Evolutionary conservation across 2,888 invertebrate genomes (phyloP), one percentile per base, ranked within the genome.

Genomic region (Theretra japonica): DNA sequence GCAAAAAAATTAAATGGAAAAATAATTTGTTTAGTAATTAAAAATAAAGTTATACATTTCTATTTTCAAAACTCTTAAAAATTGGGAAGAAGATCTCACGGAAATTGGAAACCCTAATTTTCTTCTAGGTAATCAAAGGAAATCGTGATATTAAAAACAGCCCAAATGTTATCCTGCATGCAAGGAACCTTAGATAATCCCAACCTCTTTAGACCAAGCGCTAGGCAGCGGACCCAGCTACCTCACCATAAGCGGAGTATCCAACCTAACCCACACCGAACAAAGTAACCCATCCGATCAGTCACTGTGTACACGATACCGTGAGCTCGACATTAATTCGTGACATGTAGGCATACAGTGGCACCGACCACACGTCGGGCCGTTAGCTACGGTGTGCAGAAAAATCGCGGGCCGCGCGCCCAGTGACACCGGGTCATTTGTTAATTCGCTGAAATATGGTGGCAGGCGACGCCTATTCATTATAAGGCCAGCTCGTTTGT

Each of bases 401-500:
- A 94, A 94, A 94, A 94, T 94, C 85, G 93, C 85, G 87, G 87
- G 85, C 90, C 88, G 89, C 90, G 90, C 91, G 82, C 85, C 81
- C 88, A 85, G 83, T 89, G 94, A 93, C 94, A 90, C 90, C 81
- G 78, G 88, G 91, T 92, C 93, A 92, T 94, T 94, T 94, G 94
- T 94, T 93, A 94, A 94, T 93, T 90, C 93, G 85, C 88, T 94
- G 93, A 94, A 93, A 93, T 94, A 94, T 93, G 91, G 92, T 84
- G 89, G 87, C 88, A 87, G 88, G 90, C 91, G 92, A 90, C 92
- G 91, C 92, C 92, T 83, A 93, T 94, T 93, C 93, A 92, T 94
- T 94, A 94, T 91, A 90, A 88, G 91, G 91, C 90, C 87, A 83
- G 90, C 91, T 92, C 92, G 92, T 91, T 93, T 91, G 90, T 85